phyloP scores from a whole-genome alignment of 2,888 invertebrate genomes.

The Teleiodes luculella region DNA sequence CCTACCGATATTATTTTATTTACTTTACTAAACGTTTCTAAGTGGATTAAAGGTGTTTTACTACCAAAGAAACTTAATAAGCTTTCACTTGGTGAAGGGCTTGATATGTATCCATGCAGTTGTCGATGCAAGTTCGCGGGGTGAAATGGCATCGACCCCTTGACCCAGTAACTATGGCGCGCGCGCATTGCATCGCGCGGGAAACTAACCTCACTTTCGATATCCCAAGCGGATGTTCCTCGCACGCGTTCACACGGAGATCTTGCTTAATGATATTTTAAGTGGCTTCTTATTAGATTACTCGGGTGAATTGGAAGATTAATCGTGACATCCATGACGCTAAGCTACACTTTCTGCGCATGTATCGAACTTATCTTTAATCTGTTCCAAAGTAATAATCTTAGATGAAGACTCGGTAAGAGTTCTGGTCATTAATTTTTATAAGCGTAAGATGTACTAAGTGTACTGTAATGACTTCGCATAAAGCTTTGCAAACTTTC shows the following conservation, averaged over 20 bases:
- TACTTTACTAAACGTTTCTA: not conserved
- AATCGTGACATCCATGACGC: conserved; percentile 1
- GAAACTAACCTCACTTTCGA: conserved; percentile 63
- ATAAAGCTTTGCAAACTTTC: not conserved
- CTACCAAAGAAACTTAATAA: not conserved
- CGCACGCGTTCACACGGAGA: conserved; percentile 9
- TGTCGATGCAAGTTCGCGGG: conserved; percentile 20
- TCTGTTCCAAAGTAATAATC: conserved; percentile 3
- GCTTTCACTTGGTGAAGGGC: conserved; percentile 27
- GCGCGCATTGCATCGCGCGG: conserved; percentile 43
- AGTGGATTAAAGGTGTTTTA: too few relatives aligned
- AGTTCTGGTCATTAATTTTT: conserved; percentile 5
- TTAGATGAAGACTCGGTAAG: not conserved
- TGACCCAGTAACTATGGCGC: conserved; percentile 60
- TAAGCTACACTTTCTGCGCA: conserved; percentile 5
- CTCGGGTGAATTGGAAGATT: conserved; percentile 4
- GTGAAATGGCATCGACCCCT: conserved; percentile 49
- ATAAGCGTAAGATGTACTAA: not conserved
- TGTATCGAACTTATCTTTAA: not conserved
- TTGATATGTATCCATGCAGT: conserved; percentile 22
- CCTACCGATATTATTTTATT: not conserved
- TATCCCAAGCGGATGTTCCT: conserved; percentile 50
- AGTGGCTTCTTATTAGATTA: conserved; percentile 4
- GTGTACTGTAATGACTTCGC: not conserved
- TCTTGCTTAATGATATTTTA: conserved; percentile 10